Evolutionary conservation across 2,797 vertebrate genomes (phyloP).

Genomic region (Crocodylus rhombifer): DNA sequence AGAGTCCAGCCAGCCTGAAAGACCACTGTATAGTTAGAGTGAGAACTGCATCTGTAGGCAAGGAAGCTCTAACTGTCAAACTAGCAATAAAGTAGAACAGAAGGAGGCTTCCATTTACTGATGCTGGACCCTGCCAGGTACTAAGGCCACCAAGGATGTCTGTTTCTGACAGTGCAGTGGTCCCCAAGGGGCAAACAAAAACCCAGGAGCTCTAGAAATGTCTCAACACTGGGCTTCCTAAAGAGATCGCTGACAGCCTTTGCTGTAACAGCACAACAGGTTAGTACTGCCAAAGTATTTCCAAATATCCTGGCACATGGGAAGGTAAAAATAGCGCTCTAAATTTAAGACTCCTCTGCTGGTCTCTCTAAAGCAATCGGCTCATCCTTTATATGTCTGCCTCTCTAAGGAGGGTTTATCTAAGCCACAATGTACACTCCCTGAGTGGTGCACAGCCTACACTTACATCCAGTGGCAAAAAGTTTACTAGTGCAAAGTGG

Average conservation of each 20-base stretch:
- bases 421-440: neutral
- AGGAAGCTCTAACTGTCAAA: too few relatives aligned
- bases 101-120: neutral
- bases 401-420: neutral
- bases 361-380: neutral
- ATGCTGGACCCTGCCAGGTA: neutral
- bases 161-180: neutral
- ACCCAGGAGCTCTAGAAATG: neutral
- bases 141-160: neutral
- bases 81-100: neutral
- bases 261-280: neutral
- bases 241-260: neutral
- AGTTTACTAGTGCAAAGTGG: neutral
- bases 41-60: neutral
- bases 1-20: neutral
- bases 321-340: neutral
- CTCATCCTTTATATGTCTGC: neutral
- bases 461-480: neutral
- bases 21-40: neutral
- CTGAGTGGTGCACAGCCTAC: neutral
- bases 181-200: neutral
- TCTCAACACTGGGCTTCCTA: neutral
- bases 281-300: neutral
- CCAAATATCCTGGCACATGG: neutral
- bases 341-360: neutral